Conservation (phyloP, 2,113 vertebrate genomes). For the Taxidea taxus region DNA sequence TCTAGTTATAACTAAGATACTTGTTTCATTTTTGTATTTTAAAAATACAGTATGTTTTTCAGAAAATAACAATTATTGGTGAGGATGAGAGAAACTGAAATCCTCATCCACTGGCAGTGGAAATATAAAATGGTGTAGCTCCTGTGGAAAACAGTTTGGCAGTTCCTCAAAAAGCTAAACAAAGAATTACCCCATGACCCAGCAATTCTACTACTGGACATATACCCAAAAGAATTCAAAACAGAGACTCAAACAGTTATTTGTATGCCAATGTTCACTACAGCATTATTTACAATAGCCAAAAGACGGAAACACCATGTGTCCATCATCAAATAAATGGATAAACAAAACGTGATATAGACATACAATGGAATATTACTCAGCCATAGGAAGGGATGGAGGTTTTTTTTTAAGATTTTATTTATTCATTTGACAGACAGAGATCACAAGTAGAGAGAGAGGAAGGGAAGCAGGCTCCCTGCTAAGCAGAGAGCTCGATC, state of each 20-base stretch:
- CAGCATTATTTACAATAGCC: neutral
- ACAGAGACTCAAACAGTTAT: neutral
- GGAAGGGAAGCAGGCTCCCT: too few species aligned
- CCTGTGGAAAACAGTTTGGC: neutral
- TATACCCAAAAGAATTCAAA: neutral
- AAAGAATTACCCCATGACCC: neutral
- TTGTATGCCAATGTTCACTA: neutral
- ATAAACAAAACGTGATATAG: neutral
- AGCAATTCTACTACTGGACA: neutral
- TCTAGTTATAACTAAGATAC: neutral
- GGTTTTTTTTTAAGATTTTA: too few species aligned
- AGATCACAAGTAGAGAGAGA: too few species aligned
- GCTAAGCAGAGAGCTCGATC: too few species aligned
- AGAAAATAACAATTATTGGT: neutral
- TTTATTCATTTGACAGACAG: too few species aligned
- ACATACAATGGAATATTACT: neutral
- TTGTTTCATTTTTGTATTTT: constrained; percentile 1
- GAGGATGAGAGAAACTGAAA: neutral
- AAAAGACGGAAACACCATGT: neutral
- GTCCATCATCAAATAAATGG: neutral
- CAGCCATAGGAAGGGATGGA: neutral
- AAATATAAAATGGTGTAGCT: neutral
- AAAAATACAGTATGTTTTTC: neutral
- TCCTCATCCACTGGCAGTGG: neutral
- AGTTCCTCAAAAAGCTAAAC: constrained; percentile 11